Evolutionary conservation across 1,140 invertebrate species (phyloP).

Genomic region (Drosophila subobscura): DNA sequence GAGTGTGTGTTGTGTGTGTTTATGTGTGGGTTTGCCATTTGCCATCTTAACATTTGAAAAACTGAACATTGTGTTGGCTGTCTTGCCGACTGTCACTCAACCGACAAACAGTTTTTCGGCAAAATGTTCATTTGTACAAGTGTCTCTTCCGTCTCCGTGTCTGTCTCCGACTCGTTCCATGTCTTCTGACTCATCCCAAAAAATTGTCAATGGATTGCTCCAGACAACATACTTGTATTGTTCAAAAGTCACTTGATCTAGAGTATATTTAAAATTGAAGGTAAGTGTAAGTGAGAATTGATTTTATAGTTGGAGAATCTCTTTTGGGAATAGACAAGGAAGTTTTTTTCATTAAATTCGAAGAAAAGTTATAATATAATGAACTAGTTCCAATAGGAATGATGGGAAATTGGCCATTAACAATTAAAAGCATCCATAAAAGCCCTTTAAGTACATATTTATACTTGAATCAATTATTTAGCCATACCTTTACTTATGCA

Average conservation of each 20-base stretch:
- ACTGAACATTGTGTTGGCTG: slow-evolving; percentile 79
- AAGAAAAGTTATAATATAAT: too few relatives aligned
- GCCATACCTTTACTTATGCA: too few relatives aligned
- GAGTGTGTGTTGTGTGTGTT: slow-evolving; percentile 25
- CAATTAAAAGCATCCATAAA: too few relatives aligned
- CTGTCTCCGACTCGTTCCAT: slow-evolving; percentile 38
- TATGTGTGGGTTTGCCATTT: slow-evolving; percentile 49
- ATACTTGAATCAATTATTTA: too few relatives aligned
- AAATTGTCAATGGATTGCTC: slow-evolving; percentile 2
- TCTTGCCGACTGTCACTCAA: slow-evolving; percentile 78
- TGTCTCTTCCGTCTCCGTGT: slow-evolving; percentile 20
- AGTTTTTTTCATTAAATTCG: too few relatives aligned
- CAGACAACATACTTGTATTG: too few relatives aligned
- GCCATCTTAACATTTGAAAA: slow-evolving; percentile 76
- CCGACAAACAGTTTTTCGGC: slow-evolving; percentile 58
- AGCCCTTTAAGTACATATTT: too few relatives aligned
- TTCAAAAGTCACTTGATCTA: background rate
- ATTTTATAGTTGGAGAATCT: too few relatives aligned
- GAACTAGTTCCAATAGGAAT: too few relatives aligned
- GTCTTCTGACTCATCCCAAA: slow-evolving; percentile 17
- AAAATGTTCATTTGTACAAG: slow-evolving; percentile 73
- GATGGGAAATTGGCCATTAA: too few relatives aligned
- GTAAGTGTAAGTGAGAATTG: too few relatives aligned
- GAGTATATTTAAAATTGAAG: background rate
- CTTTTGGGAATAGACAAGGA: too few relatives aligned